Conservation (phyloP, 2,797 vertebrate genomes). For the Calcarius lapponicus region DNA sequence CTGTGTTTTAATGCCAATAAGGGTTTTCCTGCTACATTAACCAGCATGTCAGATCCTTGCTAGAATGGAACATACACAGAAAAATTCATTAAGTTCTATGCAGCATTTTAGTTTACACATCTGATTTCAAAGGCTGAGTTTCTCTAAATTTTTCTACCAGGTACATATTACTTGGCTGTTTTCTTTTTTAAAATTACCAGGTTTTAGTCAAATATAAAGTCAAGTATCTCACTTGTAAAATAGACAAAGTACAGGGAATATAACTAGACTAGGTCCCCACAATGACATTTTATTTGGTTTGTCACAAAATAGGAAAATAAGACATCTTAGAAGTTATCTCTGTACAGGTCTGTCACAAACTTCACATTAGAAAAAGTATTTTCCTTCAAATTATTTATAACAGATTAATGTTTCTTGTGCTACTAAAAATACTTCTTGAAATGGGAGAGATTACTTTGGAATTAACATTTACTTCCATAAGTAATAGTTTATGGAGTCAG, state of each 20-base stretch:
- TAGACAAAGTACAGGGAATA: neutral
- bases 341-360: neutral
- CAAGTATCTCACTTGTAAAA: neutral
- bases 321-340: neutral
- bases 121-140: neutral
- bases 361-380: neutral
- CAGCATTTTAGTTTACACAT: neutral
- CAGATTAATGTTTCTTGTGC: neutral
- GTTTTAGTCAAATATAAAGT: neutral
- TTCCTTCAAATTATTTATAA: neutral
- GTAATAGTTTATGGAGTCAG: conserved; percentile 30
- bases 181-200: neutral
- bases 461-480: neutral
- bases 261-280: neutral
- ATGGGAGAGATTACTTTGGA: neutral
- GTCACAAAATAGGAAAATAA: neutral
- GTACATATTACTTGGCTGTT: neutral
- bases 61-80: neutral
- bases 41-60: neutral
- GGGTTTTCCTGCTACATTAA: neutral
- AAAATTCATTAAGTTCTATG: neutral
- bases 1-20: neutral
- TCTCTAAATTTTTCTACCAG: neutral
- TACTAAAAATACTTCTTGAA: neutral
- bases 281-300: neutral